Percentiles rank a stretch among this genome's conserved stretches.
phyloP scores from a whole-genome alignment of 1,140 invertebrate genomes.

The Brachionus calyciflorus region DNA sequence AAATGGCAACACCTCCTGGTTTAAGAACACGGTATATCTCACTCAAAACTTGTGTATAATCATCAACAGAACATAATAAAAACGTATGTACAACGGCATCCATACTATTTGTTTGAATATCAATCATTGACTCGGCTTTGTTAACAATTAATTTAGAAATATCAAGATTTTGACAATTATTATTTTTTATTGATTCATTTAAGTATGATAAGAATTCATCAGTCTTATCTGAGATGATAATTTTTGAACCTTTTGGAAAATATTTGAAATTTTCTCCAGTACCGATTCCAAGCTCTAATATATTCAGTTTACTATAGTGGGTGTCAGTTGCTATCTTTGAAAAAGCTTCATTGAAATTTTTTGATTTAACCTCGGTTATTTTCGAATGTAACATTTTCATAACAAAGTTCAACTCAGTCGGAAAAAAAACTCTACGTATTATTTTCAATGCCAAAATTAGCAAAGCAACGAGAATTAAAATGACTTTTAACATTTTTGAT shows the following conservation, averaged over 20 bases:
- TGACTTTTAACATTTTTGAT: too few relatives aligned
- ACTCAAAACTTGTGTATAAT: not conserved
- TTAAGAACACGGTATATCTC: constrained; percentile 15
- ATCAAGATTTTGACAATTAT: not conserved
- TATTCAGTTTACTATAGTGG: not conserved
- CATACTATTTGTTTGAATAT: constrained; percentile 15
- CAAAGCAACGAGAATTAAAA: too few relatives aligned
- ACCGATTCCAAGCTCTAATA: constrained; percentile 23
- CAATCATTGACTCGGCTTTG: constrained; percentile 14
- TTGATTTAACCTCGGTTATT: not conserved
- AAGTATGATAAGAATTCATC: not conserved
- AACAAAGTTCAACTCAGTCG: not conserved
- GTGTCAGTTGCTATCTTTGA: not conserved
- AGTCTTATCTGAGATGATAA: constrained; percentile 8
- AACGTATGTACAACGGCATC: constrained; percentile 29
- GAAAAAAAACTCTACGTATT: too few relatives aligned
- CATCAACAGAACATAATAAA: constrained; percentile 10
- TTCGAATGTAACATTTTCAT: not conserved
- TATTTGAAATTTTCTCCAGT: constrained; percentile 16
- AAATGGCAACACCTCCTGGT: constrained; percentile 25
- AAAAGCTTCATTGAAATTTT: not conserved
- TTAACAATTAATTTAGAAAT: constrained; percentile 1
- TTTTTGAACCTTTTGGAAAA: not conserved
- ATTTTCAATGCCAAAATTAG: too few relatives aligned
- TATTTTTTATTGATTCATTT: constrained; percentile 28